These are phyloP conservation scores for Zaprionus ghesquierei DNA, from an alignment of 1,140 invertebrate genomes.

Conservation along the genomic window DNA sequence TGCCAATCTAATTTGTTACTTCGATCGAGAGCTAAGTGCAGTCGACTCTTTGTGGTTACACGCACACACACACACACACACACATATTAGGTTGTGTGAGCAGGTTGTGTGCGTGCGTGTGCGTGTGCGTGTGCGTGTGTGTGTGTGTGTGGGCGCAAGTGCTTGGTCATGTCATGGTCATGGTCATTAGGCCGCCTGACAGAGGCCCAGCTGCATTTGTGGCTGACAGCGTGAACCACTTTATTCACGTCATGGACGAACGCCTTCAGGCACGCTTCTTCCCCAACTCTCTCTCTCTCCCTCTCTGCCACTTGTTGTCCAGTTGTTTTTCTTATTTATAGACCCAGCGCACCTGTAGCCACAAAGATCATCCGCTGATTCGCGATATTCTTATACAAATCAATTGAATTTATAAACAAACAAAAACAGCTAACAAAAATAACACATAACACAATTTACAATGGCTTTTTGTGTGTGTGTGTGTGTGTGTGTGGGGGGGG, in stretches of 20 bases:
- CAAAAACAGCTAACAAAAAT: conserved; percentile 16
- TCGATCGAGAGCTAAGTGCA: conserved; percentile 25
- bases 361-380: background rate
- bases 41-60: conserved; percentile 1
- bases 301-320: background rate
- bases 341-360: background rate
- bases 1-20: conserved; percentile 60
- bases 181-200: conserved; percentile 30
- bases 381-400: conserved; percentile 35
- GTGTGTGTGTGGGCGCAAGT: conserved; percentile 9
- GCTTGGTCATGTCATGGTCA: conserved; percentile 49
- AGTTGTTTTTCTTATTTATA: background rate
- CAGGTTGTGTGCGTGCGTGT: background rate
- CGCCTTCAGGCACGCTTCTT: background rate
- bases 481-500: background rate
- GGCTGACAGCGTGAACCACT: background rate
- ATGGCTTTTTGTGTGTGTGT: too few species aligned
- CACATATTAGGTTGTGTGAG: too few species aligned
- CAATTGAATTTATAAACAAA: conserved; percentile 28
- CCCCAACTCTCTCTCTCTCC: background rate
- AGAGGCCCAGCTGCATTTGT: conserved; percentile 11
- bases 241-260: conserved; percentile 15
- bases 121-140: background rate
- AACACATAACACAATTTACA: conserved; percentile 17
- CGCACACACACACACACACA: conserved; percentile 12